Base-by-base conservation (phyloP, 1,140 invertebrate genomes). In the Drosophila yakuba region DNA sequence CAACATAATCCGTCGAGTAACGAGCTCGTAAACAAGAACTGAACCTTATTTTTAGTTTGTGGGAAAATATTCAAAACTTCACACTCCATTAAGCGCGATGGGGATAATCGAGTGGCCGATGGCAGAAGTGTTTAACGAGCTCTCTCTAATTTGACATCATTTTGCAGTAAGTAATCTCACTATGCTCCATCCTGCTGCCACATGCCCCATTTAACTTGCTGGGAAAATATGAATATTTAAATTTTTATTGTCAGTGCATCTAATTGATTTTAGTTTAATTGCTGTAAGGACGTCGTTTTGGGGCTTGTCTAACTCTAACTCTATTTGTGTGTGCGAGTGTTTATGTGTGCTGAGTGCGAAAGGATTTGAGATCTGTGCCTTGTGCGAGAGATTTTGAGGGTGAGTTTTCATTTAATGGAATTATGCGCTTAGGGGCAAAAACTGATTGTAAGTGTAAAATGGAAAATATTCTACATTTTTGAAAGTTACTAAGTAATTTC, bases 211-310 rank as follows among this genome's bases (percentile, higher is more conserved):
- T 55, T 50, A 38, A 60, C 52, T 62, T 41, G 57, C 57, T 66
- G 64, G 41, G 36, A 61, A 60, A 86, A 71, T 75, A 76, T 82
- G 63, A 78, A 82, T 78, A 86, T 86, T 76, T 79, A 59, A 68
- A 83, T 68, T 76, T 78, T 68, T 44, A 76, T 72, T 79, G 75
- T 66, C 28, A 57, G 63, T 69, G 59, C 71, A 55, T 50, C 78
- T 82, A 79, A 86, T 82, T 88, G 82, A 74, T 86, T 78, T 83
- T 59, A 73, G 59, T 77, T 86, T 77, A 85, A 85, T 85, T 83
- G 83, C 71, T 71, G 45, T 63, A 41, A 79, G 58, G 47, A 36
- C 23, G 55, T 36, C 54, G 62, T 48, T 62, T 52, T 25, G 41
- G 20, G 62, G 3, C 48, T 51, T 74, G 43, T 28, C 20, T 39